Base-by-base conservation (phyloP, 2,888 invertebrate genomes). In the Thyatira batis region DNA sequence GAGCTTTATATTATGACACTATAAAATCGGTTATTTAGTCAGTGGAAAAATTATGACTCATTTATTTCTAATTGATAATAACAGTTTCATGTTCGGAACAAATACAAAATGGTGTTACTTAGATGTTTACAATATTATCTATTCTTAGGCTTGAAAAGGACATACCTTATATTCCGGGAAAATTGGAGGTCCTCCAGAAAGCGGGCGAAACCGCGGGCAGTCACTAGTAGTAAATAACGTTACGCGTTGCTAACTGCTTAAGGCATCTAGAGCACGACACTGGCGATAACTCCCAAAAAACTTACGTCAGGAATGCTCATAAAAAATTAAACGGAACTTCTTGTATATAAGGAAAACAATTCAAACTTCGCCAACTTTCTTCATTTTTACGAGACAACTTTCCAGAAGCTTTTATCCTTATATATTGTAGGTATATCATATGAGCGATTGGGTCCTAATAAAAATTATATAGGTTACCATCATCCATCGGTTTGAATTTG, bases 271-370 rank as follows among this genome's bases (percentile, higher is more conserved):
- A 23, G 23, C 3, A 39, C 39, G 39, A 39, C 39, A 6, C 39
- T 39, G 39, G 17, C 39, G n/a, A 39, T 8, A 17, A 6, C 39
- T 39, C 6, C 17, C 13, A 17, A 39, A 39, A n/a, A 39, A 39
- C 39, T 39, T 39, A 39, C n/a, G 39, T 17, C n/a, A 39, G 8
- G 39, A 39, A 39, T 39, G 17, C 39, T 39, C 8, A 39, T 39
- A 39, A 39, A 39, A 39, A 39, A 17, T 39, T 39, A n/a, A 39
- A 17, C 17, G 13, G 17, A 39, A 39, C 39, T 39, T 39, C 39
- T 39, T 39, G 39, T 39, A 39, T n/a, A 39, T 39, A 39, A 39
- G 39, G 39, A 39, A 39, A 39, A 39, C 39, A 39, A 39, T 39
- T 39, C 39, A 39, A 39, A 39, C 39, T 39, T 39, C n/a, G 39